Base-by-base conservation (phyloP, 2,113 vertebrate species). In the Aspiorhynchus laticeps region DNA sequence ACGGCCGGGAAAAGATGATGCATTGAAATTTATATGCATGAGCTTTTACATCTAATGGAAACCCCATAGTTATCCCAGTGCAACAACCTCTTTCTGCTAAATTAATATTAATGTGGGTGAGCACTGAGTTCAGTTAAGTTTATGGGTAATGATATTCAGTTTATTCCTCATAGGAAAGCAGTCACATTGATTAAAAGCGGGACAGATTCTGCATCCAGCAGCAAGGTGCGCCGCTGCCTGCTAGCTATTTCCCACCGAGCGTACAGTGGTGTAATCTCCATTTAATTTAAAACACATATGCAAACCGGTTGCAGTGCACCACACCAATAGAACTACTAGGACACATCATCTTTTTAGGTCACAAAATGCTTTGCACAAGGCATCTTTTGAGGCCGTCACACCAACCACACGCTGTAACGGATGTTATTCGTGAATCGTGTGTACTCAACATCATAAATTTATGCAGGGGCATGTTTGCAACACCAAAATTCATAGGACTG, bases 101-200 rank as follows among this genome's bases (percentile, higher is more conserved):
- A 95, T 95, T 86, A 95, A 95, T 95, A 95, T 95, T 94, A 95
- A 96, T 96, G 93, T 91, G 88, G 88, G 90, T 89, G 92, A 93
- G 92, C 91, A 88, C 84, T 89, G 92, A 93, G 92, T 93, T 95
- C 92, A 91, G 91, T 94, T 95, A 94, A 94, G 93, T 94, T 94
- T 95, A 95, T 92, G 93, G 93, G 92, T 95, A 95, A 96, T 96
- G 93, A 95, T 95, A 95, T 95, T 95, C 91, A 93, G 91, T 93
- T 94, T 95, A 95, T 95, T 95, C 94, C 93, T 94, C 89, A 91
- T 94, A 93, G 92, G 93, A 93, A 91, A 93, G 89, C 90, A 94
- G 93, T 95, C 93, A 91, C 88, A 84, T 91, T 95, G 94, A 96
- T 95, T 95, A 95, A 95, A 95, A 92, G 92, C 91, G 84, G 86